phyloP scores from a whole-genome alignment of 2,888 invertebrate species.

The Atrina japonica region DNA sequence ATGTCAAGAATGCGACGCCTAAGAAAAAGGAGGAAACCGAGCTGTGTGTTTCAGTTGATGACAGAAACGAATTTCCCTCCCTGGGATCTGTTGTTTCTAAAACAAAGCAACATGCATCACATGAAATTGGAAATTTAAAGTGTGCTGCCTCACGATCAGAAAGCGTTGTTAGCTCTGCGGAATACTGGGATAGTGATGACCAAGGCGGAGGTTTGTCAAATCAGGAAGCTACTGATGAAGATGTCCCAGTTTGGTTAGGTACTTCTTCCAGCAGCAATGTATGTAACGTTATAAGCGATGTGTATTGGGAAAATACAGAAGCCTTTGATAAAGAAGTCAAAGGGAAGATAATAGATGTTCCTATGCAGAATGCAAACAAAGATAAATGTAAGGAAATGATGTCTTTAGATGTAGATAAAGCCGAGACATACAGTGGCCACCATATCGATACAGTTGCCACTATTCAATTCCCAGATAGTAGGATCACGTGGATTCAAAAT shows the following conservation, averaged over 20 bases:
- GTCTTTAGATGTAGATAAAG: no score
- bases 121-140: neutral
- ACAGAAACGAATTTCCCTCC: constrained; percentile 12
- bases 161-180: neutral
- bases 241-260: constrained; percentile 1
- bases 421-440: no score
- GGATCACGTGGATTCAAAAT: no score
- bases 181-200: constrained; percentile 18
- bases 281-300: constrained; percentile 5
- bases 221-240: neutral
- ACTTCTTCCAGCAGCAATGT: neutral
- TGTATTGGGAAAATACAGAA: constrained; percentile 3
- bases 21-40: neutral
- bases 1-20: neutral
- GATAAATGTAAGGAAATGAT: no score
- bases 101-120: neutral
- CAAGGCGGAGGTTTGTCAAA: neutral
- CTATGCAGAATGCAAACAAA: no score
- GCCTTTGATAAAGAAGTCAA: constrained; percentile 11
- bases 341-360: neutral
- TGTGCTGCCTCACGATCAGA: neutral
- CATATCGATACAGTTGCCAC: no score
- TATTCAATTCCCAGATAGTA: no score
- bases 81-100: neutral
- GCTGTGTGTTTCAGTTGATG: neutral